phyloP scores from a whole-genome alignment of 2,888 invertebrate species.

The Gonocerus acuteangulatus region DNA sequence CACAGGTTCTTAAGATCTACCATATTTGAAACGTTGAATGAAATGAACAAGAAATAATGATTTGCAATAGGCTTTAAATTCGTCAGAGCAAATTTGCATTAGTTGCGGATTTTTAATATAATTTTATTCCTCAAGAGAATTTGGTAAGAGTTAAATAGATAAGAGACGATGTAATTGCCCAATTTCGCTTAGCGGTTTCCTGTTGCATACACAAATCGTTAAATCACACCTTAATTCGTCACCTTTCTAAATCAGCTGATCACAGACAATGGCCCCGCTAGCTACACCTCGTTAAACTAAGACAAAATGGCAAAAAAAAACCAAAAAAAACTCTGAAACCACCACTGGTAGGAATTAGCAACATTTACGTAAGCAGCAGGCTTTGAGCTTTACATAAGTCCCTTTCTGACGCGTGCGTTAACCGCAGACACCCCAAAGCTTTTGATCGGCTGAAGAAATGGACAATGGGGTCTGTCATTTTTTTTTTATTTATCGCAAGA shows the following conservation, averaged over 20 bases:
- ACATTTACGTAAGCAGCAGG: conserved; percentile 8
- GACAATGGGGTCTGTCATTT: neutral
- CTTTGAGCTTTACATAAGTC: conserved; percentile 16
- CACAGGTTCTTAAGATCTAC: no score
- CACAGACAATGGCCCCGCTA: neutral
- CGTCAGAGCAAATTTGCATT: no score
- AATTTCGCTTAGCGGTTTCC: neutral
- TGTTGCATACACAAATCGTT: neutral
- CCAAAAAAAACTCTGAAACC: no score
- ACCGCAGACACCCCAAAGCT: neutral
- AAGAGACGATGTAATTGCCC: no score
- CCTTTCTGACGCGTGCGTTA: neutral
- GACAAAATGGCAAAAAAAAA: neutral
- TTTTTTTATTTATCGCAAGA: neutral
- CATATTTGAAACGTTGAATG: no score
- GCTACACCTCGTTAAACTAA: neutral
- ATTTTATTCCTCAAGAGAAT: no score
- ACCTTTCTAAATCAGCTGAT: neutral
- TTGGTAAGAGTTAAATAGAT: no score
- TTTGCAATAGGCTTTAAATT: no score
- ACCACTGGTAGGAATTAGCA: neutral
- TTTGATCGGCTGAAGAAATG: neutral
- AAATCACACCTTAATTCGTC: neutral
- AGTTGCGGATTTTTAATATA: no score
- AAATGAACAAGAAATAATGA: no score